Percentiles rank a stretch among this genome's conserved stretches.
Evolutionary conservation across 2,797 vertebrate genomes (phyloP).

Genomic region (Sciurus carolinensis): DNA sequence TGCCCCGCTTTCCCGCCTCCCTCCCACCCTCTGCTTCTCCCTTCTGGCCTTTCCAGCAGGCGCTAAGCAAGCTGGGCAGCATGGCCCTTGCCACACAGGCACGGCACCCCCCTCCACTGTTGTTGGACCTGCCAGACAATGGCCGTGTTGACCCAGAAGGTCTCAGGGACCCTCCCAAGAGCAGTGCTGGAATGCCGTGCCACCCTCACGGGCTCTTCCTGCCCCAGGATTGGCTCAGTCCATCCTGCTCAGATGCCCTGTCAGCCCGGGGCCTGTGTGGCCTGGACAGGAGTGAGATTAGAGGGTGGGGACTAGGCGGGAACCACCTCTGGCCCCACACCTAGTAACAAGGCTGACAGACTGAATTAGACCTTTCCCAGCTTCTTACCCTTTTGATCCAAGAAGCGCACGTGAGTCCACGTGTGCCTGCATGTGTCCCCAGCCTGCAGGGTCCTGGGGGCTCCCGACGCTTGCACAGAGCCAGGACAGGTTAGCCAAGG

Average conservation of each 20-base stretch:
- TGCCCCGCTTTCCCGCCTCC: no score
- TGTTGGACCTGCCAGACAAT: background rate
- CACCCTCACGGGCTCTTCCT: background rate
- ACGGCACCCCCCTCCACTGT: background rate
- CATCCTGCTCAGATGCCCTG: no score
- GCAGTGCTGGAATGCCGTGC: background rate
- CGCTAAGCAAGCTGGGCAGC: background rate
- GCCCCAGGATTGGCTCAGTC: background rate
- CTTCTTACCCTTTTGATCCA: slow-evolving; percentile 83
- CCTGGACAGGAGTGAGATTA: background rate
- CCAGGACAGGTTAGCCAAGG: slow-evolving; percentile 82
- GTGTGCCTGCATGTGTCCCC: background rate
- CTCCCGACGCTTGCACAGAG: slow-evolving; percentile 70
- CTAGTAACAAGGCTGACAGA: slow-evolving; percentile 83
- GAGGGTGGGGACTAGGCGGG: background rate
- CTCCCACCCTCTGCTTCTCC: background rate
- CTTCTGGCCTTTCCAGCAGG: background rate
- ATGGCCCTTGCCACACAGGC: background rate
- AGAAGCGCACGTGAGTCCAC: slow-evolving; percentile 30
- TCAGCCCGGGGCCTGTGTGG: background rate
- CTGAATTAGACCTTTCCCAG: slow-evolving; percentile 85
- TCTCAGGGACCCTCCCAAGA: background rate
- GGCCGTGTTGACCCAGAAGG: background rate
- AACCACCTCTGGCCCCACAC: slow-evolving; percentile 73
- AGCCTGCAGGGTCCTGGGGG: slow-evolving; percentile 71